Base-by-base conservation (phyloP, 2,888 invertebrate genomes). In the Cyclophora albipunctata region DNA sequence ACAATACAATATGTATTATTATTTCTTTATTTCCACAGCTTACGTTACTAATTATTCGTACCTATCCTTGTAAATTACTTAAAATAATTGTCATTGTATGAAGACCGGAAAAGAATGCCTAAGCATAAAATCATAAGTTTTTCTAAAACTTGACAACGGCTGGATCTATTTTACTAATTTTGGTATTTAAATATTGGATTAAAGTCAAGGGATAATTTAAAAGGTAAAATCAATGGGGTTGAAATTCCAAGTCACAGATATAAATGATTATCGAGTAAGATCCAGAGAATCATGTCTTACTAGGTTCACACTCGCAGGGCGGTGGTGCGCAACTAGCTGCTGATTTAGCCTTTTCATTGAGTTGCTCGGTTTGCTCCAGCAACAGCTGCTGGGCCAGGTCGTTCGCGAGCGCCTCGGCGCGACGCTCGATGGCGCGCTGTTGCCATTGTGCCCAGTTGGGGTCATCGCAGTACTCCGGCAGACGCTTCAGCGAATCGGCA, bases 301-400 rank as follows among this genome's bases (percentile, higher is more conserved):
- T 59, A 40, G 62, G 50, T 40, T 55, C 63, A 57, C 82, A 83
- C 48, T 66, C 71, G 59, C 85, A 85, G 2, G 81, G 76, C 2
- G 72, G 73, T 2, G 78, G 76, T 2, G 75, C 74, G 2, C 69
- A 55, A 2, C 60, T 51, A 4, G 75, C 53, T 3, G 74, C 66
- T 5, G 76, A 70, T 49, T 74, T 73, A 0, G 83, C 77, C 45
- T 62, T 75, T 47, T 74, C 63, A 7, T 73, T 67, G 6, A 84
- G 54, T 52, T 78, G 60, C 0, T 79, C 77, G 0, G 78, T 75
- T 51, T 71, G 69, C 37, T 81, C 71, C 40, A 75, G 54, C 55
- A 79, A 81, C 48, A 85, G 56, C 49, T 84, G 67, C 49, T 84
- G 80, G 0, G 84, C 83, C 1, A 87, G 66, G 51, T 78, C 53